phyloP scores from a whole-genome alignment of 2,797 vertebrate genomes.

The Leucoraja ocellata region DNA sequence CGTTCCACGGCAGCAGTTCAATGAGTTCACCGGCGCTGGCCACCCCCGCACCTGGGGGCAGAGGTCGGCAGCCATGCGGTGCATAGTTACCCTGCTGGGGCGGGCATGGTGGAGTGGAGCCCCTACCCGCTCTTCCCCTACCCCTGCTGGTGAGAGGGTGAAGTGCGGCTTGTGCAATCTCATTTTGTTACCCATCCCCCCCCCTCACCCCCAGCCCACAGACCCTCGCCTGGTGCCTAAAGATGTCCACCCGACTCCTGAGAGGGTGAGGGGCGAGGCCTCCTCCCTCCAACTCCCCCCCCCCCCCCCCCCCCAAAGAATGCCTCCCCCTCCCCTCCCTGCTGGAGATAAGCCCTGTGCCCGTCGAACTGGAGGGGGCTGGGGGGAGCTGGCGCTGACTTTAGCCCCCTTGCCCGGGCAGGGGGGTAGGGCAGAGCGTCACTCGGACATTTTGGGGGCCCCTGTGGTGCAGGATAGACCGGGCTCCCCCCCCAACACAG shows the following conservation, averaged over 20 bases:
- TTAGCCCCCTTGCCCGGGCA: too few relatives aligned
- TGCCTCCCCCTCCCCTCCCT: background rate
- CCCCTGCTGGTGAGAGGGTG: conserved; percentile 73
- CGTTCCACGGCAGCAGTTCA: conserved; percentile 63
- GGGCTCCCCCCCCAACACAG: too few relatives aligned
- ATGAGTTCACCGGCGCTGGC: conserved; percentile 50
- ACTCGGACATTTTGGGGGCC: background rate
- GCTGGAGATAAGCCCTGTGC: background rate
- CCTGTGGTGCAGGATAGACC: too few relatives aligned
- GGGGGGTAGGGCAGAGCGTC: too few relatives aligned
- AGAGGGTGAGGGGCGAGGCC: background rate
- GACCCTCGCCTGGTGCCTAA: background rate
- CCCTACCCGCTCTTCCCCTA: conserved; percentile 84
- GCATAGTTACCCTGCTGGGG: conserved; percentile 64
- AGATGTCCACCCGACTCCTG: background rate
- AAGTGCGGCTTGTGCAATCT: background rate
- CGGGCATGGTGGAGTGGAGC: conserved; percentile 73
- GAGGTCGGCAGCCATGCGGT: conserved; percentile 68
- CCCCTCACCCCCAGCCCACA: background rate
- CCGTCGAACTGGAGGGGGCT: background rate
- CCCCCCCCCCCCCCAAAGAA: background rate
- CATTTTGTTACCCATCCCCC: background rate
- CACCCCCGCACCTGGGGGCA: conserved; percentile 60
- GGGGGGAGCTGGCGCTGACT: background rate
- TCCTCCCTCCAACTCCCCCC: background rate